Evolutionary conservation across 2,797 vertebrate genomes (phyloP), one percentile per base, ranked within the genome.

Genomic region (Anguilla pacifica): DNA sequence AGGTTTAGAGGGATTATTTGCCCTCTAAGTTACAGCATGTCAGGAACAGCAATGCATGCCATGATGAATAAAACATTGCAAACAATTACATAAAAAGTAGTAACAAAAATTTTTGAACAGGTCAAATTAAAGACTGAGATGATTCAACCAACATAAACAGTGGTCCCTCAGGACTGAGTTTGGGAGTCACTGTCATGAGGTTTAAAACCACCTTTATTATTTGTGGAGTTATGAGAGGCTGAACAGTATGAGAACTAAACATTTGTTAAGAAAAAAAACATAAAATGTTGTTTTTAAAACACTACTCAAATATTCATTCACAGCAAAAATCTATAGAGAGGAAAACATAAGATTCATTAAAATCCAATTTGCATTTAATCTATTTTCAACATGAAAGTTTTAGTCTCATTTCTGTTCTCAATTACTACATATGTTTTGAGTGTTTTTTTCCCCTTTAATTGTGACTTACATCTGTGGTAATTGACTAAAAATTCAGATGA

Each of bases 281-380:
- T 7, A 79, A 39, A 13, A 39, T 39, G 10, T 2, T 77, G 15
- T 39, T 79, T 79, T 46, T 19, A 19, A 43, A 79, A 79, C 2
- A 43, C 13, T 43, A 79, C 43, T 22, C 22, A n/a, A 25, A n/a
- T n/a, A 51, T 0, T 51, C 5, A 25, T 82, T 9, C 43, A 3
- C 17, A 43, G 17, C 31, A 82, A 10, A 82, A 82, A n/a, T n/a
- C 17, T 17, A n/a, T 82, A 49, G 19, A 49, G 46, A 82, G 46
- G 77, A 51, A 51, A 79, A 46, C 74, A 79, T 46, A 79, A 77
- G 15, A 46, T 79, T 79, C 74, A 46, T 79, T 79, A 79, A 22
- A 79, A 82, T 35, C 79, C 79, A 82, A 82, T 82, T 82, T 82
- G 79, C 46, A 51, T 82, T 82, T 82, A 49, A 82, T 49, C 79